Base-by-base conservation (phyloP, 2,888 invertebrate species). In the Cerceris rybyensis region DNA sequence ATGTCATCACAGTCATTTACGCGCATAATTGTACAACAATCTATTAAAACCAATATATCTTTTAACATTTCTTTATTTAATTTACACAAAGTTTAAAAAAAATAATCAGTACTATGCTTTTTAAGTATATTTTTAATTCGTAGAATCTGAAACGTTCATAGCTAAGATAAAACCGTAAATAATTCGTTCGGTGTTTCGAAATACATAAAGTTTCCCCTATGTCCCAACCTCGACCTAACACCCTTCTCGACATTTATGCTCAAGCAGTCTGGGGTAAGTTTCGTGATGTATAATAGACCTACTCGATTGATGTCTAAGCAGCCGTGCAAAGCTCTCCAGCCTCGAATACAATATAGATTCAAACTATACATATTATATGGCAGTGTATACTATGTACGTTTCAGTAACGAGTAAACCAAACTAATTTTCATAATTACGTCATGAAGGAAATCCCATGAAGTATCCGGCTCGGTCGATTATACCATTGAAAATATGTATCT, bases 241-340 rank as follows among this genome's bases (percentile, higher is more conserved):
- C 75, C 73, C 73, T 73, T 52, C 68, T 65, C 77, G 68, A 63
- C 78, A 69, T 80, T 80, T 80, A 64, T 80, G 72, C 72, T 72
- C 69, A 28, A 79, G 63, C 66, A 55, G 59, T 54, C 42, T 68
- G 58, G 72, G 80, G 72, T 78, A 69, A 80, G 69, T 65, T 71
- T 75, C 71, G 69, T 75, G 72, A 80, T 80, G 75, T 69, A 80
- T 80, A 79, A 80, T 80, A 72, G 80, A 80, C 72, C 69, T 66
- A 28, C 61, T 59, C 72, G 80, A 80, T 80, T 80, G 80, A 80
- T 80, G 79, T 66, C 71, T 75, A 63, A 75, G 75, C 75, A 79
- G 65, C 76, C 74, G 78, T 66, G 67, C 69, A 78, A 78, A 71
- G 58, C 79, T 71, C 65, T 58, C 68, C 64, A 70, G 70, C 67